A percentile compares a stretch with the other conserved stretches of the same genome.
phyloP scores from a whole-genome alignment of 2,113 vertebrate species.

The Pterocles gutturalis region DNA sequence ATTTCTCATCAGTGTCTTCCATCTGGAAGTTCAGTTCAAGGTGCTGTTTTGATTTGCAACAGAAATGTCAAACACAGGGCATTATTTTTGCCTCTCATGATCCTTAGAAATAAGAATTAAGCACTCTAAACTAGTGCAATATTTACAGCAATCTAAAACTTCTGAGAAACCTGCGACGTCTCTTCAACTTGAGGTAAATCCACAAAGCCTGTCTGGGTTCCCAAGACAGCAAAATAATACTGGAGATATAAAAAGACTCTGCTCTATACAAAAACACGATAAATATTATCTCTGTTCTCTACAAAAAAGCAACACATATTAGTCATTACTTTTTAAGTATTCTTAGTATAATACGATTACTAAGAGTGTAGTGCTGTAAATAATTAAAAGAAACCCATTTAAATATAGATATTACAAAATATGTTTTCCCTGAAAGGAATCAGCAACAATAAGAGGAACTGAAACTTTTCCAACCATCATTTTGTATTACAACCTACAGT shows the following conservation, averaged over 20 bases:
- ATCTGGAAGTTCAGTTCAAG: not conserved
- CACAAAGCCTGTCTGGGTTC: not conserved
- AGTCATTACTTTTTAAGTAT: not conserved
- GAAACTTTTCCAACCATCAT: not conserved
- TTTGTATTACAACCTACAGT: not conserved
- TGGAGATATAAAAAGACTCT: not conserved
- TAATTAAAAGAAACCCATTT: not conserved
- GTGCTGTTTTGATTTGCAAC: not conserved
- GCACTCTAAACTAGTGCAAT: not conserved
- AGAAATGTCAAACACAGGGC: accelerated
- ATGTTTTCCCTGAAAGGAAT: not conserved
- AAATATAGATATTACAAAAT: not conserved
- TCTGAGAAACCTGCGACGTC: not conserved
- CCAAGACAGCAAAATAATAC: not conserved
- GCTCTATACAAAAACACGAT: not conserved
- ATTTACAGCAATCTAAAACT: not conserved
- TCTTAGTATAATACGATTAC: not conserved
- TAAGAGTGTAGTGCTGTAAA: not conserved
- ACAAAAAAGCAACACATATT: not conserved
- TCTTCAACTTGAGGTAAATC: not conserved
- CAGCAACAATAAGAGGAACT: not conserved
- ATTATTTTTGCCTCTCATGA: not conserved
- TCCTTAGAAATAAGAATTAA: not conserved
- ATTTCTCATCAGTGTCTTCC: not conserved
- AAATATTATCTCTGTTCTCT: not conserved